A percentile compares a stretch with the other conserved stretches of the same genome.
phyloP scores from a whole-genome alignment of 2,888 invertebrate species.

The Mythimna ferrago region DNA sequence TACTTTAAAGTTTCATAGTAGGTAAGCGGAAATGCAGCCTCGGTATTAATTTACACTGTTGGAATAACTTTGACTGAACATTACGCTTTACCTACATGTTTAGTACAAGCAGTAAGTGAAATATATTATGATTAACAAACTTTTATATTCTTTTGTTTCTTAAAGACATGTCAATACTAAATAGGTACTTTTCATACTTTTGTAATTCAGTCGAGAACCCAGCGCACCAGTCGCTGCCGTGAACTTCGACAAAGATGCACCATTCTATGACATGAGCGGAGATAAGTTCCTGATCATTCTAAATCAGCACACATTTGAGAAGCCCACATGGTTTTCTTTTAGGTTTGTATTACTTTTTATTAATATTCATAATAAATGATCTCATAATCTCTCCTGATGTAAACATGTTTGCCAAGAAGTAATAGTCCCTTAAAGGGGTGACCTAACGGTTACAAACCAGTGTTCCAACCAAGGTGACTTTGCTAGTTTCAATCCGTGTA shows the following conservation, averaged over 20 bases:
- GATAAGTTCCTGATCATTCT: constrained; percentile 36
- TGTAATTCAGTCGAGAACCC: constrained; percentile 4
- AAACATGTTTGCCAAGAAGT: background rate
- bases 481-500: too few species aligned
- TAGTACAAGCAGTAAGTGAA: background rate
- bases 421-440: background rate
- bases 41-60: background rate
- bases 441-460: too few species aligned
- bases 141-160: background rate
- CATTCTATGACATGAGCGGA: constrained; percentile 23
- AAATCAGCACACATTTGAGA: constrained; percentile 17
- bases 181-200: background rate
- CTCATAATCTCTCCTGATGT: background rate
- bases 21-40: background rate
- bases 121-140: background rate
- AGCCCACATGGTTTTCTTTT: background rate
- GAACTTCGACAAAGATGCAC: constrained; percentile 10
- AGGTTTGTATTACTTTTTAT: constrained; percentile 14
- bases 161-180: background rate
- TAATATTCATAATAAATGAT: too few species aligned
- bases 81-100: background rate
- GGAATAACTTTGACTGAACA: background rate
- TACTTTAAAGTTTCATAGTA: background rate
- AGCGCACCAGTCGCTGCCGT: background rate
- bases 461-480: too few species aligned